Evolutionary conservation across 2,888 invertebrate species (phyloP), one percentile per base, ranked within the genome.

Genomic region (Agrotis clavis): DNA sequence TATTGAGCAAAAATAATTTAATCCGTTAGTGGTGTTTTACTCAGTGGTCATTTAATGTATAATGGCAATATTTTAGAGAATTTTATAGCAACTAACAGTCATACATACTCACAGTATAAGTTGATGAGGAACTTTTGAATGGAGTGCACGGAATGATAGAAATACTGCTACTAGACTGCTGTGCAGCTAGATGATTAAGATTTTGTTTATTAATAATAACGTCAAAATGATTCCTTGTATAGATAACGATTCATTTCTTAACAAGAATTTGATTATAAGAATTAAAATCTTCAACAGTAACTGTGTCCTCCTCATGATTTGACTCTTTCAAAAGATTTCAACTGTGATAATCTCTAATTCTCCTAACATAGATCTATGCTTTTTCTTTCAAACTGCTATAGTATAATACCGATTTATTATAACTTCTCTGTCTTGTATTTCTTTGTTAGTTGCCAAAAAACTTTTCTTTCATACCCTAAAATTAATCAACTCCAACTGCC

Each of bases 1-100:
- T 89, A 89, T 87, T 88, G 88, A 89, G 86, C 88, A 88, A 84
- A 83, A 82, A 81, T 84, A 84, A 71, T 71, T 69, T 71, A 60
- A 64, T 65, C 18, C 69, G 70, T 70, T 45, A 50, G 50, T 63
- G 21, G 61, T 82, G 51, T 78, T 66, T 19, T 25, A 66, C 35
- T 82, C 50, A 54, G 51, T 73, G 57, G 19, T 35, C 53, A 73
- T 68, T 72, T 11, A 54, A 70, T 73, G 30, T 78, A 59, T 48
- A 67, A 47, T 78, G 51, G 45, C 21, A 14, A 48, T 50, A 30
- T 19, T 53, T 30, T 41, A 18, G 62, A 57, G 11, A 60, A 57
- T 53, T 67, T 81, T 51, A 21, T 56, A 81, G 79, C 66, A 78
- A 78, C 66, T 54, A 61, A 81, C 54, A 53, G 13, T 41, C 41